Evolutionary conservation across 2,113 vertebrate species (phyloP).

Genomic region (Pseudopipra pipra): DNA sequence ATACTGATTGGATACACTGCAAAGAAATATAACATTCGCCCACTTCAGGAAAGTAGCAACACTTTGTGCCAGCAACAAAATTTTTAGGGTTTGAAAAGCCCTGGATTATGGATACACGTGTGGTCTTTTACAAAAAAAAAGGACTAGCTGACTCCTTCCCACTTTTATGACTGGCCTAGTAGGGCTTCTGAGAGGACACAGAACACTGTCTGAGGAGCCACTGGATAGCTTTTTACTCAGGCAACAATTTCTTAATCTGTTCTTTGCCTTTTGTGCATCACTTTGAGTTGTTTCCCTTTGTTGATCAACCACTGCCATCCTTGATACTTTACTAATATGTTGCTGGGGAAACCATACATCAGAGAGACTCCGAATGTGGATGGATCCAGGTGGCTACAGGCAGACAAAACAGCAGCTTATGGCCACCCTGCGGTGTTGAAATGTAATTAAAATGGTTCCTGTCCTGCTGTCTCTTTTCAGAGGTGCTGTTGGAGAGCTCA

Average conservation of each 20-base stretch:
- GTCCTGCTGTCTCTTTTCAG: background rate
- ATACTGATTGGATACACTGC: background rate
- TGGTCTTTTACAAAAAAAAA: background rate
- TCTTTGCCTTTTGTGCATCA: background rate
- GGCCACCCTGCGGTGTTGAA: background rate
- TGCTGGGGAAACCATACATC: background rate
- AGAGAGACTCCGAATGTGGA: background rate
- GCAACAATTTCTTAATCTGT: background rate
- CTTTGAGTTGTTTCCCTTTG: background rate
- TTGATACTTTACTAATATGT: background rate
- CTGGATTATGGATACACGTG: fast-evolving
- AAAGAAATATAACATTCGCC: background rate
- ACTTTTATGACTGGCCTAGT: background rate
- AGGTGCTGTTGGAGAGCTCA: background rate
- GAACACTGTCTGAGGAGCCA: background rate
- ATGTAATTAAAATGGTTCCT: background rate
- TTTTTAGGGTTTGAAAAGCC: background rate
- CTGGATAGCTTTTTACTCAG: background rate
- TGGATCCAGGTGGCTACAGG: background rate
- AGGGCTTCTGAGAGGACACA: background rate
- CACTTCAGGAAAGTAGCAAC: background rate
- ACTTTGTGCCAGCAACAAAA: background rate
- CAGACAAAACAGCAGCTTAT: background rate
- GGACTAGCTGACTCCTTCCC: background rate
- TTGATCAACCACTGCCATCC: background rate